phyloP scores from a whole-genome alignment of 2,797 vertebrate genomes.

The Diceros bicornis region DNA sequence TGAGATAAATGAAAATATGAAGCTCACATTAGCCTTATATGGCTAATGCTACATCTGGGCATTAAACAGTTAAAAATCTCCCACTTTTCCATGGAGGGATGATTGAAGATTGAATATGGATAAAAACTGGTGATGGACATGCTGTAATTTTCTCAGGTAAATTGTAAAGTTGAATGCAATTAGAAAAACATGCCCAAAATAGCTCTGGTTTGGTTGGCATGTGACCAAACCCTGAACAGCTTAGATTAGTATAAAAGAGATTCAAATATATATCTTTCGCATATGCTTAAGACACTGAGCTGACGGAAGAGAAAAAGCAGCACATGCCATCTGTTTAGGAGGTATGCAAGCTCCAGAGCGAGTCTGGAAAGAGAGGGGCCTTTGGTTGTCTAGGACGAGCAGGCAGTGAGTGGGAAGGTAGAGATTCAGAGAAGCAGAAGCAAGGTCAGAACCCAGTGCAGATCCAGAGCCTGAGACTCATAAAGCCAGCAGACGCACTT shows the following conservation, averaged over 20 bases:
- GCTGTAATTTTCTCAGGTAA: slow-evolving; percentile 81
- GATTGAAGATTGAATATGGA: slow-evolving; percentile 48
- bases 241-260: slow-evolving; percentile 74
- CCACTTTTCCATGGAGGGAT: neutral
- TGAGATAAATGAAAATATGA: neutral
- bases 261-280: slow-evolving; percentile 63
- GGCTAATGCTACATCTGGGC: neutral
- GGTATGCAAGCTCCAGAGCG: neutral
- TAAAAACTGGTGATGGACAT: slow-evolving; percentile 61
- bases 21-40: neutral
- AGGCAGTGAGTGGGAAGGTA: neutral
- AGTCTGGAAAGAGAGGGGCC: neutral
- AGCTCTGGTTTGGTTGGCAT: slow-evolving; percentile 17
- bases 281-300: slow-evolving; percentile 72
- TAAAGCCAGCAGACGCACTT: neutral
- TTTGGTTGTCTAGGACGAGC: neutral
- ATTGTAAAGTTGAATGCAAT: slow-evolving; percentile 70
- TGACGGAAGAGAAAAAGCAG: slow-evolving; percentile 77
- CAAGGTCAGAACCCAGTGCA: neutral
- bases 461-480: neutral
- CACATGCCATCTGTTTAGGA: slow-evolving; percentile 23
- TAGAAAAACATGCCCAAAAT: slow-evolving; percentile 84
- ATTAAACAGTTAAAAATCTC: slow-evolving; percentile 9
- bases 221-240: slow-evolving; percentile 63
- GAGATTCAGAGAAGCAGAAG: slow-evolving; percentile 9